These are phyloP conservation scores for Sinocyclocheilus anshuiensis DNA, from an alignment of 2,113 vertebrate genomes.

Conservation along the genomic window DNA sequence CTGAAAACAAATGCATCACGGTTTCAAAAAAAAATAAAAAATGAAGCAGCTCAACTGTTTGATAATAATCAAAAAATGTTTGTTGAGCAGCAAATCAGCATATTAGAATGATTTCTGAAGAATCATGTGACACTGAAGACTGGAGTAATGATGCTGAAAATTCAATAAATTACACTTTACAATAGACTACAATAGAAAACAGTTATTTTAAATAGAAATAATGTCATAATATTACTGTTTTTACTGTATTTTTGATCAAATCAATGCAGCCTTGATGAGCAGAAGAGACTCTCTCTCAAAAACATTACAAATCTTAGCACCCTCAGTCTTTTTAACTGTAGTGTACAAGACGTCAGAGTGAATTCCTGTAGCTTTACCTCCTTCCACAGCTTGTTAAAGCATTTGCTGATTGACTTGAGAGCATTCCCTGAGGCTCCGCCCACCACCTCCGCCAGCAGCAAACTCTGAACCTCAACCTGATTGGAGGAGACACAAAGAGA, in stretches of 20 bases:
- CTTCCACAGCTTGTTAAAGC: conserved; percentile 86
- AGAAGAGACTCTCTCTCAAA: too few species aligned
- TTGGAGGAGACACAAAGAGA: not conserved
- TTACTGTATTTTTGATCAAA: not conserved
- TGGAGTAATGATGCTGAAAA: not conserved
- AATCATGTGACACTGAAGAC: not conserved
- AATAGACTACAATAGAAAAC: not conserved
- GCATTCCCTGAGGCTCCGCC: conserved; percentile 87
- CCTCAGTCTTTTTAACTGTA: not conserved
- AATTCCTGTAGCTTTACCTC: conserved; percentile 72
- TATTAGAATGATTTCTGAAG: not conserved
- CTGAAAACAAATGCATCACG: not conserved
- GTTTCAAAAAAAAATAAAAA: not conserved
- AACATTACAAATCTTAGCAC: not conserved
- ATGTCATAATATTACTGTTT: not conserved
- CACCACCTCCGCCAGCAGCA: conserved; percentile 88
- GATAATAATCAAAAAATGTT: not conserved
- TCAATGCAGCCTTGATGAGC: not conserved
- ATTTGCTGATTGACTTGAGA: conserved; percentile 82
- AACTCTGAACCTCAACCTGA: conserved; percentile 93
- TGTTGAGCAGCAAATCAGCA: not conserved
- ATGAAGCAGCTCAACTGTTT: not conserved
- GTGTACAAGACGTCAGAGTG: not conserved
- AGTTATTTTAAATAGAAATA: not conserved
- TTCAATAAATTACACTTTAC: not conserved